Base-by-base conservation (phyloP, 2,797 vertebrate species). In the Clarias pachynema region DNA sequence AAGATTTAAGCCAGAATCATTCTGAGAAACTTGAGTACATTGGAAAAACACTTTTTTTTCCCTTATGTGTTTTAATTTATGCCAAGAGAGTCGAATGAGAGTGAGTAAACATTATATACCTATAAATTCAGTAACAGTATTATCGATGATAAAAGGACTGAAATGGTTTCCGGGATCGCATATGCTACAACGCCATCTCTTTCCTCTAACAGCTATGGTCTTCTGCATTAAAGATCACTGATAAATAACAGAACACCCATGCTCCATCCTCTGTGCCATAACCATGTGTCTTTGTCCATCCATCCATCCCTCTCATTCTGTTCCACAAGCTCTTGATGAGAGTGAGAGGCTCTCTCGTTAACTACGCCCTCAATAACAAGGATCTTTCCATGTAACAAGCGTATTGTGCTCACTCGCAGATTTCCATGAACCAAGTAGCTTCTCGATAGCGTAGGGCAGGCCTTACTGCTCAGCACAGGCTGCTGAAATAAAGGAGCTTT, bases 401-500 rank as follows among this genome's bases (percentile, higher is more conserved):
- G 40, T 18, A 70, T 29, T 73, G 78, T 60, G 60, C 81, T 79
- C 62, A 62, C 62, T 12, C 26, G 40, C 49, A 60, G 18, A 79
- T 83, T 85, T 79, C 57, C n/a, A 85, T 14, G 12, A 89, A 78
- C 85, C 59, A 57, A 86, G 37, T 60, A 79, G 56, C 49, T 60
- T 81, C 63, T 77, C n/a, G 44, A n/a, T 44, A 62, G n/a, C 18
- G 6, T 14, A 24, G 18, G 57, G 56, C 5, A 20, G 53, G 63
- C 22, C 34, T 79, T 78, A 79, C 65, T 60, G 75, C 69, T 73
- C 44, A 87, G 56, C 75, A 16, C 60, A 57, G 40, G 56, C 20
- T 68, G 53, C 65, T 68, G 65, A 82, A 81, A 84, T 85, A 82
- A 90, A 86, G 65, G 75, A 37, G 74, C 83, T 86, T 85, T 88